Conservation (phyloP, 30 jellyfish, hydroid and myxozoan species). For the Hydractinia echinata region DNA sequence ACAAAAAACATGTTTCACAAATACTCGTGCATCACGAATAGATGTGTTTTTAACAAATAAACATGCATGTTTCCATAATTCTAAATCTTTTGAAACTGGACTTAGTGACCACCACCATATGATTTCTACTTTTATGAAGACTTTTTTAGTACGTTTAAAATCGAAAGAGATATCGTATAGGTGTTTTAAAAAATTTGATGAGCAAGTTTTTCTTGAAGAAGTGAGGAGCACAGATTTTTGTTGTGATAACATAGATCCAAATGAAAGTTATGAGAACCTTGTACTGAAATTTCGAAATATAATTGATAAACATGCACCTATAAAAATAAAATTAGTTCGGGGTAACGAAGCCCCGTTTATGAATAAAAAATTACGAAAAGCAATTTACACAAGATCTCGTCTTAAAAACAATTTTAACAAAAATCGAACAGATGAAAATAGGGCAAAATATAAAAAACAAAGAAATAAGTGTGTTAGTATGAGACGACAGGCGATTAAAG, state of each 20-base stretch:
- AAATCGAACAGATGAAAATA: conserved; percentile 20
- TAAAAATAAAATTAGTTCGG: conserved; percentile 10
- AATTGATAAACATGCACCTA: conserved; percentile 34
- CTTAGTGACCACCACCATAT: conserved; percentile 10
- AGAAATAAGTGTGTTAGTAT: conserved; percentile 25
- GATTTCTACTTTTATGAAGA: conserved; percentile 32
- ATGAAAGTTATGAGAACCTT: conserved; percentile 11
- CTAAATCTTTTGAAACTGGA: too few relatives aligned
- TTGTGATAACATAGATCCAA: neutral
- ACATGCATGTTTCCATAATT: too few relatives aligned
- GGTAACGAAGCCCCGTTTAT: conserved; percentile 37
- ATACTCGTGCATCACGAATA: too few relatives aligned
- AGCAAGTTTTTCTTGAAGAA: conserved; percentile 6
- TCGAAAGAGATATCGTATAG: conserved; percentile 6
- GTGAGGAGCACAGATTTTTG: conserved; percentile 9
- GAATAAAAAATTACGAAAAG: conserved; percentile 18
- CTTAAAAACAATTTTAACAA: conserved; percentile 25
- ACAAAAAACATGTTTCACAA: too few relatives aligned
- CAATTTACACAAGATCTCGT: conserved; percentile 31
- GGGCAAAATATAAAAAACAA: conserved; percentile 21
- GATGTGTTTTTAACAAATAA: too few relatives aligned
- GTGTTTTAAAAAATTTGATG: conserved; percentile 1
- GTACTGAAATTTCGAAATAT: neutral
- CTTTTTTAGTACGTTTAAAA: conserved; percentile 3
- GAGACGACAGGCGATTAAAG: conserved; percentile 10